Evolutionary conservation across 2,113 vertebrate species (phyloP), one percentile per base, ranked within the genome.

Genomic region (Typhlomys cinereus): DNA sequence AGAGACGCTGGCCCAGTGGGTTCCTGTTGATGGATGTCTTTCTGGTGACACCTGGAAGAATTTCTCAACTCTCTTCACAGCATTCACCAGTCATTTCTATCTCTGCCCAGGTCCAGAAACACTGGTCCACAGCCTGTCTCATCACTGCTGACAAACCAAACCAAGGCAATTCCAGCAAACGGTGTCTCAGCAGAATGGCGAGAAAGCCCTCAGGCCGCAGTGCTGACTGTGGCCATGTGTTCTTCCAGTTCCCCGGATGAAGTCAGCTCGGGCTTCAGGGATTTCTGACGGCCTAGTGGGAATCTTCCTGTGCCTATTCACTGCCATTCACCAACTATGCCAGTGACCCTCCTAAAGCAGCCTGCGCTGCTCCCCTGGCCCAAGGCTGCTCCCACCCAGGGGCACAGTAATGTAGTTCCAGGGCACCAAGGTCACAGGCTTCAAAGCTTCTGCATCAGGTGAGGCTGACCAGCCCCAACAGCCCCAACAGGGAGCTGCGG

Each of bases 401-500:
- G 96, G 93, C 4, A 14, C 1, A 23, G 73, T 86, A 86, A 80
- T 59, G 89, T 74, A 96, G 18, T 52, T 54, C 69, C 90, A 88
- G 94, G 85, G 96, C 96, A 95, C 96, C 96, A 96, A 41, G 96
- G 95, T 95, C 96, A 94, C 94, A 57, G 94, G 87, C 96, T 97
- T 97, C 91, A 97, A 96, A 85, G 96, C 93, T 62, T 93, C 95
- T 76, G 93, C 96, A n/a, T n/a, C n/a, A n/a, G 5, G 70, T 70
- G 96, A 93, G 92, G 89, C 92, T 89, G 94, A 90, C 90, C 46
- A 0, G 8, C 83, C 78, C 57, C 48, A 0, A 66, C 64, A 44
- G 66, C 27, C 94, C n/a, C 10, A 20, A 95, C 4, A 85, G 95
- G 74, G 20, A 0, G 23, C 50, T 15, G 61, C 75, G 73, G 76